Evolutionary conservation across 92 coral and sea anemone genomes (phyloP), one percentile per base, ranked within the genome.

Genomic region (Isaurus tuberculatus): DNA sequence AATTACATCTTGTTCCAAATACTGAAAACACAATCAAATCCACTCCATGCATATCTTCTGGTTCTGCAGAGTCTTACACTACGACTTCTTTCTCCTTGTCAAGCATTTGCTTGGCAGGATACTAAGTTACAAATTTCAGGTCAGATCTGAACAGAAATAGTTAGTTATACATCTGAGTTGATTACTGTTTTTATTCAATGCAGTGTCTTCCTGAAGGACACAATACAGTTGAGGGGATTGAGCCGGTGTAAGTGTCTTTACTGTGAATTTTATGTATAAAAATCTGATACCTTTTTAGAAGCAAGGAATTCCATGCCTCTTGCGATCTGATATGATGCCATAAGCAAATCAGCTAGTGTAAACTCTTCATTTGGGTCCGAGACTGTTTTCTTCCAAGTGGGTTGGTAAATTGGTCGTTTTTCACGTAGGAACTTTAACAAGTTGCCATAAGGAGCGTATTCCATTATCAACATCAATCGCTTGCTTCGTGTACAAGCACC

Each of bases 401-500:
- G 80, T 10, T 92, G 89, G 51, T 88, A 92, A 40, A 88, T 84
- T 8, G 90, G 87, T 64, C 98, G 91, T 64, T 71, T 94, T n/a
- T 68, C 80, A 19, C 98, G 79, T 8, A 94, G 89, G 69, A 94
- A 94, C 26, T 89, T 72, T 71, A 94, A 51, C 75, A 94, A 71
- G 90, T 85, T 73, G 11, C 98, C 98, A 85, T 90, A 87, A 7
- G 98, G 95, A 65, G 95, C 95, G 72, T 85, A 94, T 87, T 94
- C 98, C 80, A 94, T 86, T 46, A 94, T 94, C n/a, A 94, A 77
- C 91, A 92, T 89, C 58, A 94, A 88, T 23, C 93, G 84, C 29
- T 87, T 90, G 25, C 98, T 94, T 5, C 89, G 90, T 27, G 98
- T 94, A 61, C 98, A 94, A 28, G 98, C 98, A 51, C 98, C 98